Conservation (phyloP, 2,797 vertebrate genomes). For the Eospalax fontanierii region DNA sequence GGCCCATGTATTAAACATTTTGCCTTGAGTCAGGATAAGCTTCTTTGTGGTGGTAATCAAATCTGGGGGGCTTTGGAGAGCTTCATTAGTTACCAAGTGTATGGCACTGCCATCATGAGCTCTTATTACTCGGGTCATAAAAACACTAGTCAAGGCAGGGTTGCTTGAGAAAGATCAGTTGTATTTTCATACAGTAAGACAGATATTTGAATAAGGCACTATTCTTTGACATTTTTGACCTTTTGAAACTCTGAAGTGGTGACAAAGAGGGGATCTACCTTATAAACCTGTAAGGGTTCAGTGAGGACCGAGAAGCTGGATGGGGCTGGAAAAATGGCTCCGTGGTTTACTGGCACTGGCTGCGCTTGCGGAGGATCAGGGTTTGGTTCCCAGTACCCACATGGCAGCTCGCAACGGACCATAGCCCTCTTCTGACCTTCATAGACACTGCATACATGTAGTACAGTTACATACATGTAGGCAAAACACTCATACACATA, state of each 20-base stretch:
- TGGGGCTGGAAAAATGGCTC: too few relatives aligned
- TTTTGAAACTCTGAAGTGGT: neutral
- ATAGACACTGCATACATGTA: too few relatives aligned
- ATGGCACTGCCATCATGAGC: conserved; percentile 9
- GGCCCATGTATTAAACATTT: neutral
- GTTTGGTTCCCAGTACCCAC: too few relatives aligned
- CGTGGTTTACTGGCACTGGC: too few relatives aligned
- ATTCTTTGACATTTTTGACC: conserved; percentile 12
- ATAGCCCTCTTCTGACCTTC: too few relatives aligned
- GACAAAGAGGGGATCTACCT: neutral
- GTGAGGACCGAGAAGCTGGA: neutral
- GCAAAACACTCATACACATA: too few relatives aligned
- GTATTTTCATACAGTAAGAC: conserved; percentile 6
- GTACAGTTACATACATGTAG: too few relatives aligned
- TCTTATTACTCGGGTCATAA: conserved; percentile 35
- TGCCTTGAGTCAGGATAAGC: neutral
- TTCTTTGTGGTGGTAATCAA: neutral
- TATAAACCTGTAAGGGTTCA: neutral
- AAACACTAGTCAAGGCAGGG: neutral
- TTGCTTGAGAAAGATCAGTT: neutral
- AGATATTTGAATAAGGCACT: conserved; percentile 16
- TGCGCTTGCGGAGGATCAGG: too few relatives aligned
- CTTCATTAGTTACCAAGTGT: neutral
- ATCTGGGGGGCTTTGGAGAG: neutral
- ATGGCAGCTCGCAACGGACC: too few relatives aligned